Percentiles rank a stretch among this genome's conserved stretches.
These are phyloP conservation scores for Macroglossus sobrinus DNA, from an alignment of 2,113 vertebrate species.

Conservation along the genomic window DNA sequence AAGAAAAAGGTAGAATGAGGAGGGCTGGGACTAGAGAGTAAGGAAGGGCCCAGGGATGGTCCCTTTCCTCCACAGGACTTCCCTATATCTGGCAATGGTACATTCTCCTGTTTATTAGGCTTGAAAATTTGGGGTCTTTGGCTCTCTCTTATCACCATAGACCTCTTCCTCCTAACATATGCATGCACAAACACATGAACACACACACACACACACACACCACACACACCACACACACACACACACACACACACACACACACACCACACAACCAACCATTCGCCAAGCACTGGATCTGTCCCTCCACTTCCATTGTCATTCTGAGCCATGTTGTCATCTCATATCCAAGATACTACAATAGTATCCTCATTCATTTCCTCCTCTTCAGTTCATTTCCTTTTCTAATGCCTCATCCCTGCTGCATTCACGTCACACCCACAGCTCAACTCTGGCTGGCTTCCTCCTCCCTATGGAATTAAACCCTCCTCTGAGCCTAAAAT, in stretches of 20 bases:
- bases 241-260: background rate
- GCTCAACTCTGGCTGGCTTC: background rate
- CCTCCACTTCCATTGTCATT: background rate
- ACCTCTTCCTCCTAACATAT: background rate
- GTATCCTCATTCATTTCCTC: background rate
- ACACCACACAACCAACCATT: background rate
- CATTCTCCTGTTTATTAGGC: background rate
- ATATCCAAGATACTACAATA: accelerated
- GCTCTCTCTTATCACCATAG: background rate
- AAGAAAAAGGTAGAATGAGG: background rate
- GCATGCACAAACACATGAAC: accelerated
- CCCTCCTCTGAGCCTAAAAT: background rate
- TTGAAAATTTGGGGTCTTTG: background rate
- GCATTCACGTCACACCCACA: background rate
- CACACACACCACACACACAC: background rate
- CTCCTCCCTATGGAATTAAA: background rate
- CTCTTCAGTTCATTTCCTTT: background rate
- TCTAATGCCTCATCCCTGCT: background rate
- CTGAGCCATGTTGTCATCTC: background rate
- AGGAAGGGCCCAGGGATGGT: background rate
- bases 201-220: background rate
- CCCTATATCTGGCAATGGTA: background rate
- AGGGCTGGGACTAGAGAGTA: background rate
- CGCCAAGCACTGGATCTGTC: background rate
- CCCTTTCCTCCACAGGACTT: background rate